Base-by-base conservation (phyloP, 2,113 vertebrate genomes). In the Myiozetetes cayanensis region DNA sequence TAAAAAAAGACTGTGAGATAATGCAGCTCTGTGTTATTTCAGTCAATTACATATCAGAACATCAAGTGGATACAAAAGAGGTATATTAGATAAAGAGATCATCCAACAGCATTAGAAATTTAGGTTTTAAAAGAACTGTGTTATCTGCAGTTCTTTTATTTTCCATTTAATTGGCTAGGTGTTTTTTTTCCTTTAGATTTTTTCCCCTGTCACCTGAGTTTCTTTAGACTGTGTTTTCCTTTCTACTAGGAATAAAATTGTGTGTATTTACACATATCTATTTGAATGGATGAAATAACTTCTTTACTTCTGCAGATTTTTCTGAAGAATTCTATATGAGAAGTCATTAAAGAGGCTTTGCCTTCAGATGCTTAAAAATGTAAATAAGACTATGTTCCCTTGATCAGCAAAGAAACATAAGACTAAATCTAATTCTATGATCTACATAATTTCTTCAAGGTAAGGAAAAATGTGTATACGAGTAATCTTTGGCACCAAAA, bases 401-500 rank as follows among this genome's bases (percentile, higher is more conserved):
- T 93, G 90, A 97, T 66, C 94, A 96, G 84, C 68, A 96, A 96
- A 95, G 88, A 96, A 97, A 93, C 50, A 95, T 66, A 89, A 71
- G 84, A 97, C 66, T 92, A 94, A 96, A 94, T 85, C 25, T 52
- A 52, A 52, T 52, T 52, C 50, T 52, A 50, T 27, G 49, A 27
- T 28, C 49, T 78, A 96, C n/a, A 76, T 15, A 30, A 75, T 91
- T 95, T 95, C 84, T 96, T 85, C 52, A 96, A 83, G 41, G 88
- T 87, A 96, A 86, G 33, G 44, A 77, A 96, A 92, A 76, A 85
- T 8, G 41, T 90, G 19, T 95, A 12, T 83, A 87, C 94, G 71
- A 85, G 55, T 93, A 96, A 97, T 98, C 98, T 98, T 98, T 98
- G 98, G 98, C 98, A 98, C 97, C 91, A 66, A 98, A 97, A 98